Conservation (phyloP, 2,888 invertebrate species). For the Eupithecia vulgata region DNA sequence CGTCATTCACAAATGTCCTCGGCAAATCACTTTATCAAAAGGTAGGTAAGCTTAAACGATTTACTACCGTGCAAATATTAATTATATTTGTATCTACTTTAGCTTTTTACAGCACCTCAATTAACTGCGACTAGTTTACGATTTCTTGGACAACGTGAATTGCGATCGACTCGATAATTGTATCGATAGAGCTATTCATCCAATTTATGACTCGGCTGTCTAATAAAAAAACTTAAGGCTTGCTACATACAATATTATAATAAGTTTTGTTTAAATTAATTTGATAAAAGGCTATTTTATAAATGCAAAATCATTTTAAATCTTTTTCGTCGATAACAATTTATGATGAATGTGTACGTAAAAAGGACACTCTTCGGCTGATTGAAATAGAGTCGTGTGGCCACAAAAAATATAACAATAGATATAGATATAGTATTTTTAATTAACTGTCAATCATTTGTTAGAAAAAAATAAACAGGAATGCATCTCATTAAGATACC, state of each 20-base stretch:
- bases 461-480: no score
- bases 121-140: conserved; percentile 21
- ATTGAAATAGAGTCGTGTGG: no score
- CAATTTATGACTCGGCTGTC: conserved; percentile 39
- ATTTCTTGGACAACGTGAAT: conserved; percentile 12
- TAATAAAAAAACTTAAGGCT: conserved; percentile 47
- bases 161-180: conserved; percentile 24
- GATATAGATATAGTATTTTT: no score
- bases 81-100: conserved; percentile 1
- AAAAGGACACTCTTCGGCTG: neutral
- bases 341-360: neutral
- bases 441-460: no score
- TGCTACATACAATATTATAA: neutral
- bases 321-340: neutral
- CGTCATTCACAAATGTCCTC: neutral
- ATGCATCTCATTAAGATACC: no score
- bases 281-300: no score
- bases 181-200: conserved; percentile 34
- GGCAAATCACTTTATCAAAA: neutral
- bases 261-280: neutral
- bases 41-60: neutral
- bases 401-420: no score
- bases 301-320: no score
- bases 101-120: conserved; percentile 12
- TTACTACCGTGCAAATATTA: conserved; percentile 6